Percentiles rank a stretch among this genome's conserved stretches.
Conservation (phyloP, 2,113 vertebrate species). For the Saiga tatarica region DNA sequence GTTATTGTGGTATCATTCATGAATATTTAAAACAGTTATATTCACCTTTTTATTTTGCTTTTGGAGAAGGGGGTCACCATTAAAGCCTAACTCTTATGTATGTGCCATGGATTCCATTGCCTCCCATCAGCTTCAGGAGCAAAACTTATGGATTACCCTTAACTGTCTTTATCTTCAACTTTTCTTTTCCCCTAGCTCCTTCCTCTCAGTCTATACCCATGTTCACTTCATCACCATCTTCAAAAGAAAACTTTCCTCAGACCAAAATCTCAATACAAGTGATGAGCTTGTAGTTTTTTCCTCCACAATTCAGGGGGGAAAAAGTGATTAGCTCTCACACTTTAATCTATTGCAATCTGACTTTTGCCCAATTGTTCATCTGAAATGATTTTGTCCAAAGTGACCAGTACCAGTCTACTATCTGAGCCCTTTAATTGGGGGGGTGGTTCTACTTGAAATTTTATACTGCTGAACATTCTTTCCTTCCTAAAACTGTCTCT, state of each 20-base stretch:
- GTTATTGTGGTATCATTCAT: not conserved
- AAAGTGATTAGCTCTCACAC: not conserved
- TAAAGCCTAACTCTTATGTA: not conserved
- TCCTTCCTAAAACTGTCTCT: conserved; percentile 3
- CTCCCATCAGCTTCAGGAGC: not conserved
- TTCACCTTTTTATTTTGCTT: not conserved
- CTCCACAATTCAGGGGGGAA: not conserved
- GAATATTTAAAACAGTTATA: conserved; percentile 1
- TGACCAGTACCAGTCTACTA: conserved; percentile 18
- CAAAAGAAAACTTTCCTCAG: conserved; percentile 29
- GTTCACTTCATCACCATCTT: not conserved
- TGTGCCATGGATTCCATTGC: not conserved
- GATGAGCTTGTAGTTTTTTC: not conserved
- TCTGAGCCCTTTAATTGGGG: not conserved
- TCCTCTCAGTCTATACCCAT: not conserved
- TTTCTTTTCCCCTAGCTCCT: not conserved
- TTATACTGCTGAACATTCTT: not conserved
- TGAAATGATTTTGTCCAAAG: conserved; percentile 22
- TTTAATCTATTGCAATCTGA: not conserved
- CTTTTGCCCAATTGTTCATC: not conserved
- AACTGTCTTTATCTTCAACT: conserved; percentile 28
- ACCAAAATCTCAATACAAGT: not conserved
- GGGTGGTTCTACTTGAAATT: not conserved
- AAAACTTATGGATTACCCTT: conserved; percentile 23
- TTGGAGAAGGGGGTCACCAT: not conserved